Evolutionary conservation across 2,797 vertebrate genomes (phyloP), one percentile per base, ranked within the genome.

Genomic region (Sarcoramphus papa): DNA sequence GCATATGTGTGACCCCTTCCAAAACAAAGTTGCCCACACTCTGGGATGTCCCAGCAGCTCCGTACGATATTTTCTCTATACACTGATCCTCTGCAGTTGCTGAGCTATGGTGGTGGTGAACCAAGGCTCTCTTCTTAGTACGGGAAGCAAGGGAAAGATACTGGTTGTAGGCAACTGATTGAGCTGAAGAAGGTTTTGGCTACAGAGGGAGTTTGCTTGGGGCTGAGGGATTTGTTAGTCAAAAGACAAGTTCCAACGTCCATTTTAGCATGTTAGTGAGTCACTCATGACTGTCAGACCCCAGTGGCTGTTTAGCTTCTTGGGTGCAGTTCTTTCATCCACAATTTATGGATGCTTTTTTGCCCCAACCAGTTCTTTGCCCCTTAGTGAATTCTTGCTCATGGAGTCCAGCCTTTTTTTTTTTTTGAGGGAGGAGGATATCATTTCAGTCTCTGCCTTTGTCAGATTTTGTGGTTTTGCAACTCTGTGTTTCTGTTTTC

Each of bases 41-140:
- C 30, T 73, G 54, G n/a, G 33, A 3, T 37, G 40, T 51, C 31
- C 35, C 43, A 51, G 24, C 22, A 70, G 28, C 56, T 78, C 43
- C 1, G 0, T 25, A 5, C 7, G 13, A 6, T n/a, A 12, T 33
- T 65, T 65, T 50, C n/a, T 81, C 11, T 23, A 0, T 6, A 2
- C 8, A 2, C 22, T 14, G 19, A 18, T 40, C 10, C 37, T 53
- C 31, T 63, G 60, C 54, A 12, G 37, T 12, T 59, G 40, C 63
- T 73, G 59, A 79, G n/a, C 51, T 54, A 0, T 23, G 37, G 22
- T n/a, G 53, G 11, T n/a, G 72, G 40, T 15, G 21, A 83, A 18
- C 35, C 25, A 14, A n/a, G 30, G 40, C 51, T 73, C 72, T 76
- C 21, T 30, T 59, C 20, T 31, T 31, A 4, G 6, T 6, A 4